phyloP scores from a whole-genome alignment of 2,113 vertebrate genomes.

The Coregonus clupeaformis region DNA sequence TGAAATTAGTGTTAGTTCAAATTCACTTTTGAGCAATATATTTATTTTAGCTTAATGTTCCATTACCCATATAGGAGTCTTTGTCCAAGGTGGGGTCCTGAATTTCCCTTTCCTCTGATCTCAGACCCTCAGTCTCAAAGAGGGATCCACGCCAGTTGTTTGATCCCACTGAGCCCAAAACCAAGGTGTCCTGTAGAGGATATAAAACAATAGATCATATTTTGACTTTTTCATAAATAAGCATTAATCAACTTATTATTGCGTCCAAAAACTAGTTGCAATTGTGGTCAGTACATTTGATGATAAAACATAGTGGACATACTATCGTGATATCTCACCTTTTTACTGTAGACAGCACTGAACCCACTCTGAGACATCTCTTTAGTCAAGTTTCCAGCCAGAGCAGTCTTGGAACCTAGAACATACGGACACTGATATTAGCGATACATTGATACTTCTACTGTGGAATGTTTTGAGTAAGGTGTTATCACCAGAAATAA shows the following conservation, averaged over 20 bases:
- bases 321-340: constrained; percentile 7
- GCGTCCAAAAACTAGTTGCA: too few relatives aligned
- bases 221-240: neutral
- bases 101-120: constrained; percentile 13
- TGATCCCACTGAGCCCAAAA: too few relatives aligned
- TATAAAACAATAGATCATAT: neutral
- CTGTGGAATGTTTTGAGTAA: too few relatives aligned
- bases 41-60: neutral
- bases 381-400: too few relatives aligned
- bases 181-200: too few relatives aligned
- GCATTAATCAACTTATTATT: too few relatives aligned
- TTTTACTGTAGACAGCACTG: constrained; percentile 26
- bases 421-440: too few relatives aligned
- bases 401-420: too few relatives aligned
- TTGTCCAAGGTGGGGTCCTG: constrained; percentile 36
- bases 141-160: constrained; percentile 64
- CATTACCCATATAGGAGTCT: constrained; percentile 70
- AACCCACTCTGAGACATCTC: constrained; percentile 71
- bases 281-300: too few relatives aligned
- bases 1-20: neutral
- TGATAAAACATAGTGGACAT: too few relatives aligned
- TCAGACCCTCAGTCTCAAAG: neutral
- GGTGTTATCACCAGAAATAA: neutral
- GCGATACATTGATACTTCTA: too few relatives aligned
- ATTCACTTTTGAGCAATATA: neutral